phyloP scores from a whole-genome alignment of 30 jellyfish, hydroid and myxozoan genomes.

The Hydra vulgaris region DNA sequence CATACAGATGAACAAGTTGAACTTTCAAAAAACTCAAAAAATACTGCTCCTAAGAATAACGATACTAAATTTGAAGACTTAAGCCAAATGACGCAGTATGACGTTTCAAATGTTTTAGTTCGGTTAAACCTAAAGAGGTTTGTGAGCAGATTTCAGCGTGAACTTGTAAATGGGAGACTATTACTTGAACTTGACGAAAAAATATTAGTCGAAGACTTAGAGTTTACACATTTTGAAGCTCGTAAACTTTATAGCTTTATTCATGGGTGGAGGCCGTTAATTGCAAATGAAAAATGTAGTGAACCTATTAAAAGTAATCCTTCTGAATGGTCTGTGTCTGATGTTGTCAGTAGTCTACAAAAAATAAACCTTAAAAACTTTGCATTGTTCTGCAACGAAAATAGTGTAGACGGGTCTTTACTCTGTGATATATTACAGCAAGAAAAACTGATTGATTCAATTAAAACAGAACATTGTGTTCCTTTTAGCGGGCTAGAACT shows the following conservation, averaged over 20 bases:
- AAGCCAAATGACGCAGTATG: constrained; percentile 6
- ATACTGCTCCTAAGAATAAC: neutral
- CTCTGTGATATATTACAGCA: constrained; percentile 8
- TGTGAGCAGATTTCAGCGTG: neutral
- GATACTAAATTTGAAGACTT: neutral
- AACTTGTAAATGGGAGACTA: constrained; percentile 25
- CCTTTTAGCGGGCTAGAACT: constrained; percentile 13
- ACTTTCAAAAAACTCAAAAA: neutral
- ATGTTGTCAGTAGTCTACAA: constrained; percentile 15
- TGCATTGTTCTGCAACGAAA: constrained; percentile 33
- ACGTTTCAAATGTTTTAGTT: constrained; percentile 4
- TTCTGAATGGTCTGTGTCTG: constrained; percentile 25
- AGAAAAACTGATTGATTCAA: constrained; percentile 1
- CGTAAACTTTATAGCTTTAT: constrained; percentile 23
- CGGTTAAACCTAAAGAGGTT: constrained; percentile 10
- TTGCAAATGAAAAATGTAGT: neutral
- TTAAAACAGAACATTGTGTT: constrained; percentile 32
- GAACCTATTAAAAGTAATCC: constrained; percentile 1
- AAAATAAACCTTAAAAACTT: constrained; percentile 14
- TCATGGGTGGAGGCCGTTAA: constrained; percentile 46
- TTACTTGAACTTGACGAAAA: constrained; percentile 25
- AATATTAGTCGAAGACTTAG: constrained; percentile 24
- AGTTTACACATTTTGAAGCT: constrained; percentile 44
- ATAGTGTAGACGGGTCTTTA: constrained; percentile 36
- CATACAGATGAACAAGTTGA: neutral